These are phyloP conservation scores for Ceyx cyanopectus DNA, from an alignment of 2,113 vertebrate genomes.

Conservation along the genomic window DNA sequence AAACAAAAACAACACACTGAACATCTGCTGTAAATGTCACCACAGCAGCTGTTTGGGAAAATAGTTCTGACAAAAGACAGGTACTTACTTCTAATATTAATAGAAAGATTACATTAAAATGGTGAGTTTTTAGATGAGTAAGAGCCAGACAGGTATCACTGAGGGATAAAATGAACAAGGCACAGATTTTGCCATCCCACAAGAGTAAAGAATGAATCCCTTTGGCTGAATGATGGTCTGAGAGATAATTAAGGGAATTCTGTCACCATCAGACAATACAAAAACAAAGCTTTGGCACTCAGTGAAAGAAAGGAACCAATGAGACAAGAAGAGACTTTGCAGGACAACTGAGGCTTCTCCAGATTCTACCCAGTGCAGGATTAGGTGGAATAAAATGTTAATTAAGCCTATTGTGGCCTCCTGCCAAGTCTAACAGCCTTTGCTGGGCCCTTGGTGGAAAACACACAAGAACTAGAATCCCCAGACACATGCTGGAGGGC, in stretches of 20 bases:
- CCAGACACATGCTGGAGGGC: background rate
- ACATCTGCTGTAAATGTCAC: background rate
- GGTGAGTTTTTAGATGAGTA: background rate
- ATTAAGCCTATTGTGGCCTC: background rate
- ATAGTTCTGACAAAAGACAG: background rate
- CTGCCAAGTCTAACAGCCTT: slow-evolving; percentile 32
- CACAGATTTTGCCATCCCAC: background rate
- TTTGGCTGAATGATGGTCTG: background rate
- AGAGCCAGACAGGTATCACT: background rate
- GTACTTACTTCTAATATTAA: background rate
- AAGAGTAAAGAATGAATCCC: slow-evolving; percentile 6
- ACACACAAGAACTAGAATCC: background rate
- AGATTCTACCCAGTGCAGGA: background rate
- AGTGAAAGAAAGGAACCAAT: background rate
- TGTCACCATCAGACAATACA: background rate
- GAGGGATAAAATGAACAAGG: background rate
- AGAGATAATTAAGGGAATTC: slow-evolving; percentile 14
- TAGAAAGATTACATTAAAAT: background rate
- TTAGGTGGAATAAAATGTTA: slow-evolving; percentile 20
- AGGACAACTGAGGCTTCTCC: background rate
- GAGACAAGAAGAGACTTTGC: background rate
- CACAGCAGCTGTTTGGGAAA: background rate
- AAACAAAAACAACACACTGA: background rate
- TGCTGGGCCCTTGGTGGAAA: background rate
- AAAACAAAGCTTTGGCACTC: background rate